These are phyloP conservation scores for Astyanax mexicanus DNA, from an alignment of 2,797 vertebrate species.

Conservation along the genomic window DNA sequence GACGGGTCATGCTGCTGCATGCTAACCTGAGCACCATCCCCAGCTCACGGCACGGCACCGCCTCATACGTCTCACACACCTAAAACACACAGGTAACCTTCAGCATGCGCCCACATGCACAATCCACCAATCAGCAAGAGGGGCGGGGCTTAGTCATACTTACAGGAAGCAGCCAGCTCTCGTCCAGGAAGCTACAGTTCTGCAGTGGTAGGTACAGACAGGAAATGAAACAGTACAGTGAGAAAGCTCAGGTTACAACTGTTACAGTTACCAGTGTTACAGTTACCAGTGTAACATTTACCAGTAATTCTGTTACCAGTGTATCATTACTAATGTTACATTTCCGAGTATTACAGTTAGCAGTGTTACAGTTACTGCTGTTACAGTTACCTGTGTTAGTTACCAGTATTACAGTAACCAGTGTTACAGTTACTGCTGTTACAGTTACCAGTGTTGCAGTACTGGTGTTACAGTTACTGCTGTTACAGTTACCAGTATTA, in stretches of 20 bases:
- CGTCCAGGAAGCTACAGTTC: conserved; percentile 88
- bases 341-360: too few relatives aligned
- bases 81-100: conserved; percentile 62
- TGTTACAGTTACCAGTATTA: too few relatives aligned
- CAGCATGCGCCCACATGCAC: conserved; percentile 47
- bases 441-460: too few relatives aligned
- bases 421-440: too few relatives aligned
- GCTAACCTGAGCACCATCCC: conserved; percentile 81
- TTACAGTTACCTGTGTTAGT: too few relatives aligned
- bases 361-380: too few relatives aligned
- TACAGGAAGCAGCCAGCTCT: conserved; percentile 88
- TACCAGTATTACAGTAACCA: too few relatives aligned
- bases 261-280: too few relatives aligned
- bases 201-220: conserved; percentile 58
- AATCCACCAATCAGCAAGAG: background rate
- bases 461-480: too few relatives aligned
- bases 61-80: conserved; percentile 79
- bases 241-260: background rate
- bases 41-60: conserved; percentile 77
- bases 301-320: too few relatives aligned
- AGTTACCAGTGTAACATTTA: too few relatives aligned
- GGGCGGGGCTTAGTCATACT: conserved; percentile 48
- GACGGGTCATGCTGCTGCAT: conserved; percentile 28
- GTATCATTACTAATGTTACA: too few relatives aligned
- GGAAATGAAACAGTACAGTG: background rate